These are phyloP conservation scores for Prolemur simus DNA, from an alignment of 2,113 vertebrate genomes.

Conservation along the genomic window DNA sequence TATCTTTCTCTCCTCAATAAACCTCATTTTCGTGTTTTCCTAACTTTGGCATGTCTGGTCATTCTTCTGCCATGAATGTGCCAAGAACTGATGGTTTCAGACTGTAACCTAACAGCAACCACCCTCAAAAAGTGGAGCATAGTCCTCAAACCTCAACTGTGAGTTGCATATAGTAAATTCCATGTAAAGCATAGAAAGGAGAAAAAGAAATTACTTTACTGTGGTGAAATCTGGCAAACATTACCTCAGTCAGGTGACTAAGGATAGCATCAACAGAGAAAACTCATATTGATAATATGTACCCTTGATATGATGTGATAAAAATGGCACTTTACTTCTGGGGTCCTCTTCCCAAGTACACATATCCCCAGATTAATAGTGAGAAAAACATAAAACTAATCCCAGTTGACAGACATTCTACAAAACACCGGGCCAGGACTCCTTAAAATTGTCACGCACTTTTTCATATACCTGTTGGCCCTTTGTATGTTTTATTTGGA, in stretches of 20 bases:
- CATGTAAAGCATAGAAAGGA: not conserved
- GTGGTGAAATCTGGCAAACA: not conserved
- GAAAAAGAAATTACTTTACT: not conserved
- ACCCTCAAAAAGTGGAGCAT: not conserved
- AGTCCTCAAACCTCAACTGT: fast-evolving
- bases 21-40: no score
- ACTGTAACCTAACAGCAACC: not conserved
- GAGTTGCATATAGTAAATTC: not conserved
- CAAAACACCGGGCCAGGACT: not conserved
- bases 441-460: not conserved
- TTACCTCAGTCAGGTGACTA: not conserved
- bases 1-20: no score
- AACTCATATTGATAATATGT: not conserved
- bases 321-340: not conserved
- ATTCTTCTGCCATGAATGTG: no score
- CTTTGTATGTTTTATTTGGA: not conserved
- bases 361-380: not conserved
- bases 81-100: no score
- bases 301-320: not conserved
- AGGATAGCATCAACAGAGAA: not conserved
- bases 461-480: not conserved
- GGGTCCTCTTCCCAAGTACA: not conserved
- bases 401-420: not conserved
- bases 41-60: no score
- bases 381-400: not conserved